Conservation (phyloP, 2,113 vertebrate genomes). For the Hemichromis elongatus region DNA sequence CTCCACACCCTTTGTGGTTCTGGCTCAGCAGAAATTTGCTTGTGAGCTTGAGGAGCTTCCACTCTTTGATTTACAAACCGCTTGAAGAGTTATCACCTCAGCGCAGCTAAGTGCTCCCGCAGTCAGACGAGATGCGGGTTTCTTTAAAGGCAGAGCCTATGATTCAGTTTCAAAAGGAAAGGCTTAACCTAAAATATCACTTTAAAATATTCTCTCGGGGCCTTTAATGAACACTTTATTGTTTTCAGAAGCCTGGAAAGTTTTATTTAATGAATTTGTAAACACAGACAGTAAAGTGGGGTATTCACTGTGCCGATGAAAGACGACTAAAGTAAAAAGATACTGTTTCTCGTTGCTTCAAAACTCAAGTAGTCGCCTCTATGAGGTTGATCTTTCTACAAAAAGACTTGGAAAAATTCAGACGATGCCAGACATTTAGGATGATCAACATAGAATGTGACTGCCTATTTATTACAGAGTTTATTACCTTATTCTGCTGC, state of each 20-base stretch:
- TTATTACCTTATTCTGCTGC: background rate
- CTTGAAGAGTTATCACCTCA: conserved; percentile 1
- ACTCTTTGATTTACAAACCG: conserved; percentile 22
- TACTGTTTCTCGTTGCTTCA: background rate
- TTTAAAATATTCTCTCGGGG: background rate
- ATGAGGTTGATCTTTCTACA: background rate
- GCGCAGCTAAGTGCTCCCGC: background rate
- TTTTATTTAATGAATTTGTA: background rate
- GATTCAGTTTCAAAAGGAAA: background rate
- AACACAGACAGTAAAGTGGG: background rate
- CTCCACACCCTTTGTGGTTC: conserved; percentile 66
- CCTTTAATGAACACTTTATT: background rate
- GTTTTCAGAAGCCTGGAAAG: background rate
- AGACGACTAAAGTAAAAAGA: background rate
- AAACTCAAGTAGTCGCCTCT: background rate
- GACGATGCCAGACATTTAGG: background rate
- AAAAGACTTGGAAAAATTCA: background rate
- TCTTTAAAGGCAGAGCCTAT: background rate
- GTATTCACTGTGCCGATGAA: background rate
- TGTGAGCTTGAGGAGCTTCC: conserved; percentile 8
- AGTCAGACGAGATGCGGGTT: background rate
- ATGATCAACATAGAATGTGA: background rate
- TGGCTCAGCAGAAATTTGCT: conserved; percentile 37
- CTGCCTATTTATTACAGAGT: background rate
- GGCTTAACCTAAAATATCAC: background rate